These are phyloP conservation scores for Eupithecia vulgata DNA, from an alignment of 2,888 invertebrate species.

Conservation along the genomic window DNA sequence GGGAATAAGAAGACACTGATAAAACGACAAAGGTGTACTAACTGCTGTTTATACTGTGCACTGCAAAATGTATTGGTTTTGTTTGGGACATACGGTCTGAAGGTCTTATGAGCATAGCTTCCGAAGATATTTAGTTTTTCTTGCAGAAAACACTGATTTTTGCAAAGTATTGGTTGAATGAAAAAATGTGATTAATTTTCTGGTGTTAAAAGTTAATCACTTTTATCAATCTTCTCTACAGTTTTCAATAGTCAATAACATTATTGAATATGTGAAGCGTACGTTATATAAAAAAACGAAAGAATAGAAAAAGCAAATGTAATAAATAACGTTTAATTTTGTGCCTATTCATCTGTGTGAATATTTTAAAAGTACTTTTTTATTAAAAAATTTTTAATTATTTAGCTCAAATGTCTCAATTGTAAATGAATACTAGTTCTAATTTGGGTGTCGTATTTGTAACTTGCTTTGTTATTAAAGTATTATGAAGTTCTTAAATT, in stretches of 20 bases:
- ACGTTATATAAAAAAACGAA: background rate
- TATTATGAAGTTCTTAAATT: no score
- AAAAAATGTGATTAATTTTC: no score
- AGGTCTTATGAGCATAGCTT: conserved; percentile 5
- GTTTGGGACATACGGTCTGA: conserved; percentile 49
- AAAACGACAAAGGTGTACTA: conserved; percentile 72
- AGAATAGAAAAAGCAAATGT: background rate
- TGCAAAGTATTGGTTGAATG: no score
- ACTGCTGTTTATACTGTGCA: conserved; percentile 26
- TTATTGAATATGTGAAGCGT: background rate
- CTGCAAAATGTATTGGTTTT: conserved; percentile 61
- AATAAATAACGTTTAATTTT: background rate
- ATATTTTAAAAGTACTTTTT: background rate
- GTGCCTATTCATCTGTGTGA: background rate
- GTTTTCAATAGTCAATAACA: background rate
- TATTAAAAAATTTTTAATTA: no score
- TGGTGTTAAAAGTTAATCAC: no score
- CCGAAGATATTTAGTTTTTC: background rate
- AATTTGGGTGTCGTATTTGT: no score
- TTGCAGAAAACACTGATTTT: background rate
- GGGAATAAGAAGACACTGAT: conserved; percentile 79
- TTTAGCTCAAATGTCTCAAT: no score
- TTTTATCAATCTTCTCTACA: background rate
- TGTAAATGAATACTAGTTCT: no score
- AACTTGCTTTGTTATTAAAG: no score